Evolutionary conservation across 2,888 invertebrate species (phyloP).

Genomic region (Melieria picta): DNA sequence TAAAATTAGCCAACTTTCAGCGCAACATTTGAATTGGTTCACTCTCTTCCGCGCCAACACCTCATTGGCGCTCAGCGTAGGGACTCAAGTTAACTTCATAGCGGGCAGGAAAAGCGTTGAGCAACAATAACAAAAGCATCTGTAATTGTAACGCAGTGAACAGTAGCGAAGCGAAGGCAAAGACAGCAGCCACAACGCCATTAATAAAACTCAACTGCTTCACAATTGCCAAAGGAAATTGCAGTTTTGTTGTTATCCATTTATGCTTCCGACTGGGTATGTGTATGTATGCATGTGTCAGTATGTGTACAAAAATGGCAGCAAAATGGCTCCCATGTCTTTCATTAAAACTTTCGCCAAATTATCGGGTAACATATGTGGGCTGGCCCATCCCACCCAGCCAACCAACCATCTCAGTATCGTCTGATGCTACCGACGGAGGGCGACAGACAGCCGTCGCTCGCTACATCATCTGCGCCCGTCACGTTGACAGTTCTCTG

Average conservation of each 20-base stretch:
- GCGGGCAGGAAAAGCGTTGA: constrained; percentile 12
- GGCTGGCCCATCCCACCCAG: constrained; percentile 51
- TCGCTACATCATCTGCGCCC: constrained; percentile 22
- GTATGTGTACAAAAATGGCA: constrained; percentile 41
- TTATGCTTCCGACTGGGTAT: not conserved
- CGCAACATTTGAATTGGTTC: not conserved
- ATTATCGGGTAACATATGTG: constrained; percentile 67
- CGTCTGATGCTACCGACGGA: not conserved
- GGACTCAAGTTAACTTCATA: constrained; percentile 6
- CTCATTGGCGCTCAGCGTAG: not conserved
- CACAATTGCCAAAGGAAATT: constrained; percentile 28
- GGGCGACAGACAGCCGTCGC: constrained; percentile 1
- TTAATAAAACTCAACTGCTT: constrained; percentile 40
- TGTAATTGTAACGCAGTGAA: not conserved
- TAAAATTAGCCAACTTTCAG: constrained; percentile 3
- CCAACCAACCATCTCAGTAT: constrained; percentile 5
- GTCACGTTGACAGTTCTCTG: constrained; percentile 15
- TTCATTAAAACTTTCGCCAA: constrained; percentile 67
- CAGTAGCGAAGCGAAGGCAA: too few relatives aligned
- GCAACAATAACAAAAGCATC: not conserved
- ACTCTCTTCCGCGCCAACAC: not conserved
- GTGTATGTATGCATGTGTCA: constrained; percentile 1
- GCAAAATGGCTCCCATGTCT: constrained; percentile 65
- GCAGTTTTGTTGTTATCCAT: not conserved
- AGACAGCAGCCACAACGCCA: constrained; percentile 12